A percentile compares a stretch with the other conserved stretches of the same genome.
These are phyloP conservation scores for Alcis repandata DNA, from an alignment of 2,888 invertebrate species.

Conservation along the genomic window DNA sequence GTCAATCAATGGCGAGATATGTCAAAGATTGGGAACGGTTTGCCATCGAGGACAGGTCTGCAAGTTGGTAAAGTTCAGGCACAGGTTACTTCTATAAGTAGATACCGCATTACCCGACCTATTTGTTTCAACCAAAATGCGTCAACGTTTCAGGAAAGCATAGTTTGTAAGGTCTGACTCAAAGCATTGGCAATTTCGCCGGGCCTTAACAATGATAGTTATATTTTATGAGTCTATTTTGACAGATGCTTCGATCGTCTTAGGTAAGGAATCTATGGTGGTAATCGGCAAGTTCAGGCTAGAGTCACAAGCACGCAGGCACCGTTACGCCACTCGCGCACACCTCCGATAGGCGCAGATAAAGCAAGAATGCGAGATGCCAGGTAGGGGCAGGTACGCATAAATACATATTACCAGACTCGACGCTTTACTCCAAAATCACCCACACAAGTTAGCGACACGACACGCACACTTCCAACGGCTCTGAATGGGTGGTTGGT, in stretches of 20 bases:
- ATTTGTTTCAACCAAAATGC: too few relatives aligned
- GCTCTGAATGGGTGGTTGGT: constrained; percentile 11
- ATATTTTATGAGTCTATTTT: too few relatives aligned
- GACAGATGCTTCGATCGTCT: not conserved
- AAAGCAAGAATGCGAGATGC: constrained; percentile 78
- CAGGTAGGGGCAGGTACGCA: constrained; percentile 74
- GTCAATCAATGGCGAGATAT: constrained; percentile 67
- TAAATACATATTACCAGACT: constrained; percentile 42
- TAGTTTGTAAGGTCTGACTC: too few relatives aligned
- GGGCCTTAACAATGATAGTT: too few relatives aligned
- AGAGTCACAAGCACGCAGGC: constrained; percentile 60
- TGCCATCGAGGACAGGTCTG: constrained; percentile 63
- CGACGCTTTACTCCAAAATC: constrained; percentile 38
- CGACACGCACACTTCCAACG: constrained; percentile 18
- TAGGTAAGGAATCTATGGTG: not conserved
- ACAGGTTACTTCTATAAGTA: not conserved
- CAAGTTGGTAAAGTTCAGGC: constrained; percentile 58
- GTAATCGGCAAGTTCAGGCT: constrained; percentile 51
- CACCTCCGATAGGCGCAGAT: constrained; percentile 71
- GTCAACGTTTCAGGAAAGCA: too few relatives aligned
- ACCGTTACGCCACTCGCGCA: constrained; percentile 72
- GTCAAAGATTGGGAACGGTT: constrained; percentile 60
- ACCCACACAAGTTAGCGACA: constrained; percentile 34
- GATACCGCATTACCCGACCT: not conserved
- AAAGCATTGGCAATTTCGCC: too few relatives aligned